phyloP scores from a whole-genome alignment of 2,888 invertebrate genomes.

The Clostera curtula region DNA sequence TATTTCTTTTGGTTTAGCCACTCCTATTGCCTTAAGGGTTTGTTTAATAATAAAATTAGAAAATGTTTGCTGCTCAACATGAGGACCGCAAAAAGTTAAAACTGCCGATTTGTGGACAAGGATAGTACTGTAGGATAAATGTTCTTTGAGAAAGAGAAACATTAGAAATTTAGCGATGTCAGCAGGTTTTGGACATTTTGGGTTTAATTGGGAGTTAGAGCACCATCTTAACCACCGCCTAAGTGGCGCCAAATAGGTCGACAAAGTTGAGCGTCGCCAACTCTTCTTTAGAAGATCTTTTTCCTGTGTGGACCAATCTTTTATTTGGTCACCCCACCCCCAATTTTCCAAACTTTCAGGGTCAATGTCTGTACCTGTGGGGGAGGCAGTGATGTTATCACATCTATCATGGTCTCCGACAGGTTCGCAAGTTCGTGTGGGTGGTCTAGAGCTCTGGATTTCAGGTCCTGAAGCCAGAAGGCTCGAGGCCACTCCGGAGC shows the following conservation, averaged over 20 bases:
- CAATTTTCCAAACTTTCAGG: slow-evolving; percentile 2
- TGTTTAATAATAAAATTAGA: slow-evolving; percentile 3
- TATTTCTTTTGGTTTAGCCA: not conserved
- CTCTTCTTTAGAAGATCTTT: not conserved
- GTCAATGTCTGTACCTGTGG: slow-evolving; percentile 1
- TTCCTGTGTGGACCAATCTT: slow-evolving; percentile 1
- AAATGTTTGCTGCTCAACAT: not conserved
- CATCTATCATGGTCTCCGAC: not conserved
- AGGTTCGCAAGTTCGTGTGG: slow-evolving; percentile 1
- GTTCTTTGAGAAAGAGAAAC: not conserved
- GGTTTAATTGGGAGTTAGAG: not conserved
- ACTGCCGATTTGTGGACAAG: slow-evolving; percentile 1
- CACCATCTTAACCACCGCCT: slow-evolving; percentile 1
- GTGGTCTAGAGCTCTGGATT: not conserved
- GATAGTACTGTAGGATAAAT: slow-evolving; percentile 1
- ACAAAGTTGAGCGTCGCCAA: not conserved
- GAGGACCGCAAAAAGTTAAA: slow-evolving; percentile 1
- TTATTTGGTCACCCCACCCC: slow-evolving; percentile 1
- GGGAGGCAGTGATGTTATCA: not conserved
- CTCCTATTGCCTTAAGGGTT: slow-evolving; percentile 1
- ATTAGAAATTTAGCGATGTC: not conserved
- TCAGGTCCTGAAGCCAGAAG: slow-evolving; percentile 1
- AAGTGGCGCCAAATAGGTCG: not conserved
- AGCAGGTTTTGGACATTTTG: not conserved
- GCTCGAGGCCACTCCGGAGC: not conserved